These are phyloP conservation scores for Drosophila subobscura DNA, from an alignment of 1,140 invertebrate genomes.

Conservation along the genomic window DNA sequence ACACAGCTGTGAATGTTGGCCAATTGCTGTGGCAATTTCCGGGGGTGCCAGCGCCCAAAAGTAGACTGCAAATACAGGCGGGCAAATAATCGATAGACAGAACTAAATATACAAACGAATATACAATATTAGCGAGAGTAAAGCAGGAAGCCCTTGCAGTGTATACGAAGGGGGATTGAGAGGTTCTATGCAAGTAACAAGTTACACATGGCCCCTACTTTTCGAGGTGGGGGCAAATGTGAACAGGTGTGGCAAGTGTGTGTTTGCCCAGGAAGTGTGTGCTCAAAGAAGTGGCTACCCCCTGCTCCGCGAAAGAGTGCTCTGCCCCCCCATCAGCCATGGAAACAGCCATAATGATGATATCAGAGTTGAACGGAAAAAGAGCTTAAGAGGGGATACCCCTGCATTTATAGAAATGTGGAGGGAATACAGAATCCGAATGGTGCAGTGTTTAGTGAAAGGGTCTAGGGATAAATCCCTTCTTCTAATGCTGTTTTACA, in stretches of 20 bases:
- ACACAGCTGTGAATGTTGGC: constrained; percentile 16
- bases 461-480: too few relatives aligned
- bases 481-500: too few relatives aligned
- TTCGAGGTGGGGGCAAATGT: constrained; percentile 7
- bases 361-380: too few relatives aligned
- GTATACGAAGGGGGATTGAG: constrained; percentile 3
- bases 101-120: constrained; percentile 35
- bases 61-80: constrained; percentile 32
- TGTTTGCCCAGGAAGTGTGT: neutral
- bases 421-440: too few relatives aligned
- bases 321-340: neutral
- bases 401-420: too few relatives aligned
- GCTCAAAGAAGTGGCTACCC: neutral
- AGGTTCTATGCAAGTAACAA: neutral
- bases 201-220: neutral
- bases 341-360: neutral
- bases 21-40: constrained; percentile 46
- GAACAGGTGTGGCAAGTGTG: constrained; percentile 35
- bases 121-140: constrained; percentile 17
- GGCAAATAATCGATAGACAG: constrained; percentile 36
- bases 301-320: too few relatives aligned
- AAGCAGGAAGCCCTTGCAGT: constrained; percentile 39
- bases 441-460: too few relatives aligned
- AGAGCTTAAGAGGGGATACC: too few relatives aligned
- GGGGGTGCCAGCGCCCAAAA: constrained; percentile 34